Evolutionary conservation across 2,113 vertebrate species (phyloP).

Genomic region (Solea senegalensis): DNA sequence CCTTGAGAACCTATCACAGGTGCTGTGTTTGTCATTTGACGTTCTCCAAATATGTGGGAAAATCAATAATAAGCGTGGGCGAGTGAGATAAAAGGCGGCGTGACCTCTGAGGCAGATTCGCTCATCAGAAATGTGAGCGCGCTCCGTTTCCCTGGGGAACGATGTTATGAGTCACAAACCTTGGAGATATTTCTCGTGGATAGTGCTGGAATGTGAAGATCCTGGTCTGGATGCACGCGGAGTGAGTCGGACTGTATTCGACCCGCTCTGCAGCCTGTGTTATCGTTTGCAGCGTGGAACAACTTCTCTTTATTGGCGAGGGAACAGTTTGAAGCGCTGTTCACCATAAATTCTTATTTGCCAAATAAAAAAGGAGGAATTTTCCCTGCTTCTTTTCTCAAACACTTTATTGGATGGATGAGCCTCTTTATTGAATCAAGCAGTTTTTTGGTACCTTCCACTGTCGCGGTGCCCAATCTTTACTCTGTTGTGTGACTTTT

Average conservation of each 20-base stretch:
- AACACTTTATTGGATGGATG: constrained; percentile 53
- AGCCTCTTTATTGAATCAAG: constrained; percentile 57
- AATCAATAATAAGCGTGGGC: background rate
- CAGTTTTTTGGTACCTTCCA: constrained; percentile 51
- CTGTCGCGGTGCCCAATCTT: constrained; percentile 20
- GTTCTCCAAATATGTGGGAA: constrained; percentile 14
- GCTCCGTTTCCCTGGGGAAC: constrained; percentile 29
- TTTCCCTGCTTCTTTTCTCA: constrained; percentile 44
- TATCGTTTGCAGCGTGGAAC: constrained; percentile 41
- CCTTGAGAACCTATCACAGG: constrained; percentile 5
- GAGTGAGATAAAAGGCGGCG: constrained; percentile 23
- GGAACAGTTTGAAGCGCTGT: constrained; percentile 25
- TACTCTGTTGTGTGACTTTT: constrained; percentile 31
- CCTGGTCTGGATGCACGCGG: constrained; percentile 21
- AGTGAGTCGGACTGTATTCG: constrained; percentile 6
- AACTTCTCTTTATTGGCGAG: constrained; percentile 41
- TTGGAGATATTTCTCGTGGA: constrained; percentile 54
- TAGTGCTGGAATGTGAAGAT: constrained; percentile 49
- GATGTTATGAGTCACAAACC: constrained; percentile 45
- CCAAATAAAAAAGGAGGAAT: constrained; percentile 48
- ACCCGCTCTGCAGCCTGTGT: constrained; percentile 26
- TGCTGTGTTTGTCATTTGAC: constrained; percentile 20
- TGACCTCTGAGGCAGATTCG: constrained; percentile 19
- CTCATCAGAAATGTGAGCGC: constrained; percentile 31
- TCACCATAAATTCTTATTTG: constrained; percentile 52